Evolutionary conservation across 2,888 invertebrate genomes (phyloP).

Genomic region (Byasa hedistus): DNA sequence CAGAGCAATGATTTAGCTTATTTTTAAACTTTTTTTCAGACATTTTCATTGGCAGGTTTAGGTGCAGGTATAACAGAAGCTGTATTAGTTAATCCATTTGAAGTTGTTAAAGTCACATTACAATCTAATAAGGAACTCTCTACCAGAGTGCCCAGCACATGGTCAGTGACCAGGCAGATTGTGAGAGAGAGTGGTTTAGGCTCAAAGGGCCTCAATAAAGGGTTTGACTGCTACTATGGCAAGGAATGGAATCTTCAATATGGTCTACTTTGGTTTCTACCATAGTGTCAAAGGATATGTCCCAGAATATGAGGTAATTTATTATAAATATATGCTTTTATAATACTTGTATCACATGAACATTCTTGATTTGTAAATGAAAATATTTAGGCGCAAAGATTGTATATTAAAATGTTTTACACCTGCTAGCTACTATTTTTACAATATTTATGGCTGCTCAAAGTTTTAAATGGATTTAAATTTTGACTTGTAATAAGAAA

Average conservation of each 20-base stretch:
- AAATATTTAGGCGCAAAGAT: no score
- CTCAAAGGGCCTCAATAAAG: conserved; percentile 88
- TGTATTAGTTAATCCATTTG: conserved; percentile 95
- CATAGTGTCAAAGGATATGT: conserved; percentile 91
- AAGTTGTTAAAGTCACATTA: conserved; percentile 95
- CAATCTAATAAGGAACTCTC: conserved; percentile 86
- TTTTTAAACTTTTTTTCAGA: conserved; percentile 77
- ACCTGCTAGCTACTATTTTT: no score
- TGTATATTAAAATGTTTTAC: no score
- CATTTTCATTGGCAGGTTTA: conserved; percentile 92
- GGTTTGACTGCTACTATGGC: conserved; percentile 94
- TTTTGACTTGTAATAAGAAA: no score
- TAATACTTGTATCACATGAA: not conserved
- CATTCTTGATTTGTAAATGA: no score
- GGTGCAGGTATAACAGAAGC: conserved; percentile 95
- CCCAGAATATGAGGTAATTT: conserved; percentile 82
- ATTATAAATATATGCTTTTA: conserved; percentile 6
- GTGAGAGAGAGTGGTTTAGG: conserved; percentile 88
- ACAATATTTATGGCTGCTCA: no score
- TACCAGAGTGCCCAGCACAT: conserved; percentile 85
- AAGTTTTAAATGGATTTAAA: no score
- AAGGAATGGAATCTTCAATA: conserved; percentile 94
- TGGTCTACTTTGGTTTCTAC: conserved; percentile 97
- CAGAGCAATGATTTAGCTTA: not conserved
- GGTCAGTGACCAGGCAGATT: conserved; percentile 89